Base-by-base conservation (phyloP, 2,888 invertebrate species). In the Cyclophora punctaria region DNA sequence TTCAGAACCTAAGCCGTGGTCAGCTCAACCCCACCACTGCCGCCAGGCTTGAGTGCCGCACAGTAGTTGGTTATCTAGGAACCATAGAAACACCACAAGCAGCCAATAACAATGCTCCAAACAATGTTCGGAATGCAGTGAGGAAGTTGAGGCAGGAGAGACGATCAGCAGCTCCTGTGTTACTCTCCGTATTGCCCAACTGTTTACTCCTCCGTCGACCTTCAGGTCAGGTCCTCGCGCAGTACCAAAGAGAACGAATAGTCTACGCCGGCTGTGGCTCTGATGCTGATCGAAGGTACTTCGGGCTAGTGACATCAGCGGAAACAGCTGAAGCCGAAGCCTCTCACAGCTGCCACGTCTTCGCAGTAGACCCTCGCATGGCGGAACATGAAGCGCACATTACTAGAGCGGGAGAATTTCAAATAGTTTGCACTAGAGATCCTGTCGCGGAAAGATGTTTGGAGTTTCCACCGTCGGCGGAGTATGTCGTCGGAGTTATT, bases 31-130 rank as follows among this genome's bases (percentile, higher is more conserved):
- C 78, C 52, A 89, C 69, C 74, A 89, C 83, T 41, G 73, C 69
- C 0, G 74, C 83, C 0, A 87, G 92, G 0, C 90, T 95, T 5
- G 95, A 95, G 56, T 95, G 94, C 69, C 92, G 95, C 62, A 95
- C 95, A 0, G 92, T 98, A 2, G 96, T 98, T 1, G 98, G 98
- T 1, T 98, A 98, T 79, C 89, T 98, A 46, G 98, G 98, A 34
- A 98, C 98, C 2, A 97, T 98, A 57, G 98, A 98, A 83, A 97
- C 98, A 89, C 98, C 98, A 0, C 94, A 94, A 75, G 94, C 95
- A 60, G 89, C 95, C 44, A 90, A 93, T 48, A 92, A 92, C 45
- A 93, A 93, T 43, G 93, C 94, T 7, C 92, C 96, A 50, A 91
- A 93, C 75, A 93, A 95, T 20, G 93, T 98, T 7, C 91, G 95